Percentiles rank a stretch among this genome's conserved stretches.
These are phyloP conservation scores for Rotaria macrura DNA, from an alignment of 2,888 invertebrate genomes.

Conservation along the genomic window DNA sequence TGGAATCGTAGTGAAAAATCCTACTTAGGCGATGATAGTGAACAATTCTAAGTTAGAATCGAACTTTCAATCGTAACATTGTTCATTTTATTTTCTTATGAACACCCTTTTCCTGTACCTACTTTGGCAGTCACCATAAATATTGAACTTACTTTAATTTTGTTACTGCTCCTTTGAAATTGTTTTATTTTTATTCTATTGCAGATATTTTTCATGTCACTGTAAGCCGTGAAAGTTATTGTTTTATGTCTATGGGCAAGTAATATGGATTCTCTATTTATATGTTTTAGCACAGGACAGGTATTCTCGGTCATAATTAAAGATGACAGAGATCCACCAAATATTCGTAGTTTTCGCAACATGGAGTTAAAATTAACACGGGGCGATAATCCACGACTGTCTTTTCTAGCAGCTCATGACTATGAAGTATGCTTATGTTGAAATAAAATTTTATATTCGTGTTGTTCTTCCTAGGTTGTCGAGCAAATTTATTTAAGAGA, in stretches of 20 bases:
- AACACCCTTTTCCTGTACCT: no score
- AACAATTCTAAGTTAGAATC: no score
- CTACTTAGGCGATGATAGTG: no score
- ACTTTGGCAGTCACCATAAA: no score
- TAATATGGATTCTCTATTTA: not conserved
- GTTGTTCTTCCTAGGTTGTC: not conserved
- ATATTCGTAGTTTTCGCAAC: not conserved
- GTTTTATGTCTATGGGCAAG: not conserved
- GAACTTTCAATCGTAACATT: no score
- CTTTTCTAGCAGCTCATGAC: not conserved
- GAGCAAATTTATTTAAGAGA: not conserved
- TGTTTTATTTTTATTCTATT: not conserved
- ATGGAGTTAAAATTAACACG: not conserved
- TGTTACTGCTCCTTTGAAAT: no score
- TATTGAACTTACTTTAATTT: no score
- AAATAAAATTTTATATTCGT: not conserved
- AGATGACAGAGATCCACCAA: not conserved
- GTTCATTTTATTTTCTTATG: no score
- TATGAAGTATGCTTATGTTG: not conserved
- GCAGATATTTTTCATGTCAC: not conserved
- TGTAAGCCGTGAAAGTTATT: not conserved
- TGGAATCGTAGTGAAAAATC: no score
- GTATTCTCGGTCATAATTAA: not conserved
- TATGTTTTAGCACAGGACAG: not conserved
- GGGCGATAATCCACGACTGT: not conserved